phyloP scores from a whole-genome alignment of 1,140 invertebrate genomes.

The Aplysia californica region DNA sequence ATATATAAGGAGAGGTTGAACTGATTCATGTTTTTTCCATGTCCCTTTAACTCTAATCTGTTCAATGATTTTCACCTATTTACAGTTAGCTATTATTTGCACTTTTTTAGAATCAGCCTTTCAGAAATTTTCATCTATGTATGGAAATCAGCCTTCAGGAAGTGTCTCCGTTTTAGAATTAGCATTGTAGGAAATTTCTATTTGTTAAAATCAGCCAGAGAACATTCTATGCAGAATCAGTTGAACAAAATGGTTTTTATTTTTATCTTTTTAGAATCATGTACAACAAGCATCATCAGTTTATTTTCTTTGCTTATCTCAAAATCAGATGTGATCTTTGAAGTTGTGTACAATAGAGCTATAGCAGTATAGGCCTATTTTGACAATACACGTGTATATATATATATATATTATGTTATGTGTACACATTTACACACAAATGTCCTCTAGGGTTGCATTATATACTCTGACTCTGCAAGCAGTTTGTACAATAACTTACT shows the following conservation, averaged over 20 bases:
- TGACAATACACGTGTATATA: too few relatives aligned
- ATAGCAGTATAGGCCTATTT: neutral
- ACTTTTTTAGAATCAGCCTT: neutral
- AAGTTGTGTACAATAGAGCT: neutral
- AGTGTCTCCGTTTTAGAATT: neutral
- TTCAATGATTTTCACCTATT: too few relatives aligned
- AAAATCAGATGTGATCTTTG: neutral
- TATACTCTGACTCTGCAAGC: neutral
- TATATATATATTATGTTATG: neutral
- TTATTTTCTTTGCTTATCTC: neutral
- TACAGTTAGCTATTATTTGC: too few relatives aligned
- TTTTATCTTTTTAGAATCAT: slow-evolving; percentile 2
- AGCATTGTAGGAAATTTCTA: neutral
- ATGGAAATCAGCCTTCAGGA: neutral
- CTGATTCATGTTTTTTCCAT: too few relatives aligned
- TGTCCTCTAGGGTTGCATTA: neutral
- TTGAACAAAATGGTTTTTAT: neutral
- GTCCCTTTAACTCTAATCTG: too few relatives aligned
- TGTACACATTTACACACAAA: neutral
- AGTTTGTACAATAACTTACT: neutral
- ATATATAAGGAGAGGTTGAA: too few relatives aligned
- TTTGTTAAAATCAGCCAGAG: too few relatives aligned
- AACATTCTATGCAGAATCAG: neutral
- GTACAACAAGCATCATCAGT: neutral
- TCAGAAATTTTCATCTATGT: neutral